Conservation (phyloP, 2,113 vertebrate species). For the Vidua chalybeata region DNA sequence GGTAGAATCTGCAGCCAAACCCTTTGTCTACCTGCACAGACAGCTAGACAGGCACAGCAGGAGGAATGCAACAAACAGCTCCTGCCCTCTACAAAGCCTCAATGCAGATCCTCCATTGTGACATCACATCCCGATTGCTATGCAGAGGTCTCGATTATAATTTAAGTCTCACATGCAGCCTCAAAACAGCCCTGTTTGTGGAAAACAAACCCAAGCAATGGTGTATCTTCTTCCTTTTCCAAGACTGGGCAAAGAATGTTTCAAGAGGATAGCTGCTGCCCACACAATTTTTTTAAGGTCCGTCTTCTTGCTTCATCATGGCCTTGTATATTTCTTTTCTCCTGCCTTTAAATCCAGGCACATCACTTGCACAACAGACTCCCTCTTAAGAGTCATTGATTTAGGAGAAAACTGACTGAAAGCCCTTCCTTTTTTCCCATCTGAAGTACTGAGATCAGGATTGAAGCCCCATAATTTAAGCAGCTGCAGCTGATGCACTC, state of each 20-base stretch:
- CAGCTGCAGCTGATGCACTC: background rate
- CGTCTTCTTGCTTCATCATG: background rate
- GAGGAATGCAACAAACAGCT: background rate
- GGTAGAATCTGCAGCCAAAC: background rate
- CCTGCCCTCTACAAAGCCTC: background rate
- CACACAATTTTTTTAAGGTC: background rate
- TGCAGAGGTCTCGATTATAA: background rate
- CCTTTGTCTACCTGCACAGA: background rate
- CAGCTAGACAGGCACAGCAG: background rate
- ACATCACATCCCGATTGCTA: background rate
- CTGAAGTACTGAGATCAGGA: background rate
- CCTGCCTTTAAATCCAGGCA: background rate
- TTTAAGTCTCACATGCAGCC: background rate
- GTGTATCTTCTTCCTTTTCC: background rate
- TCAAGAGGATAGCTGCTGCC: background rate
- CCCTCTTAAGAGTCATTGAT: background rate
- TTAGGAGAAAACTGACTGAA: background rate
- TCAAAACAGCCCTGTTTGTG: background rate
- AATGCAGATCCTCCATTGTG: background rate
- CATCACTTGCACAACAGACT: background rate
- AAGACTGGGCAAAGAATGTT: background rate
- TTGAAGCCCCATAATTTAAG: background rate
- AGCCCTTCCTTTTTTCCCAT: background rate
- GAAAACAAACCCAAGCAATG: background rate
- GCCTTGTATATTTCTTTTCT: background rate